A percentile compares a stretch with the other conserved stretches of the same genome.
These are phyloP conservation scores for Progne subis DNA, from an alignment of 2,113 vertebrate genomes.

Conservation along the genomic window DNA sequence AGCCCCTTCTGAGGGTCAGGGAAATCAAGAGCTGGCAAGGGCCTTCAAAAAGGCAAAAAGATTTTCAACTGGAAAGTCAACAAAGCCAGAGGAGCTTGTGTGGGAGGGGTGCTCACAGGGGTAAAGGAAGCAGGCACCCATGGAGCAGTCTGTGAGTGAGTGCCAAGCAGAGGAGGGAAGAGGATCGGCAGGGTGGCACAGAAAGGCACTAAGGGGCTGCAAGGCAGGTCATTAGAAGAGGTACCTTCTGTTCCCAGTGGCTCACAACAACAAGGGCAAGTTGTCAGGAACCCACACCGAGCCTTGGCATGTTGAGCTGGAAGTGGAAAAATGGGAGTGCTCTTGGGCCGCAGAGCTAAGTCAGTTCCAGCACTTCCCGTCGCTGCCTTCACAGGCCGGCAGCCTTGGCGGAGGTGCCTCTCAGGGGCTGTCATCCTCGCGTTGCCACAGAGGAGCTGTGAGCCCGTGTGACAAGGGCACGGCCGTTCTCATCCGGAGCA, in stretches of 20 bases:
- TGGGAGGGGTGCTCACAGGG: neutral
- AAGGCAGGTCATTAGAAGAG: neutral
- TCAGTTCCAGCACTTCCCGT: neutral
- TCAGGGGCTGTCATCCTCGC: rapidly evolving
- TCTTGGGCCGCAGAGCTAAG: neutral
- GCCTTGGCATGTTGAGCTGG: neutral
- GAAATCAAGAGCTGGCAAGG: neutral
- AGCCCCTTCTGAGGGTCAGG: neutral
- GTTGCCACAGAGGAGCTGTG: rapidly evolving
- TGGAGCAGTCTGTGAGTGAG: neutral
- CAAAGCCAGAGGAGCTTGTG: neutral
- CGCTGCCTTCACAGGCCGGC: rapidly evolving
- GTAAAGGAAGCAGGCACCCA: neutral
- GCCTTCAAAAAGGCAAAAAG: neutral
- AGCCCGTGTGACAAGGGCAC: neutral
- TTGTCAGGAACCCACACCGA: neutral
- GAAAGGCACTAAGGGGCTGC: neutral
- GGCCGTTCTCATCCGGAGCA: rapidly evolving
- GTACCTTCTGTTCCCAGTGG: neutral
- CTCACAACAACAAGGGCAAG: neutral
- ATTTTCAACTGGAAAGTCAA: neutral
- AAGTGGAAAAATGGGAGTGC: neutral
- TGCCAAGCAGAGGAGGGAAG: neutral
- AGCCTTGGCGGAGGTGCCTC: neutral
- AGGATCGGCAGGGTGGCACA: neutral